Conservation (phyloP, 2,888 invertebrate genomes). For the Nudaria mundana region DNA sequence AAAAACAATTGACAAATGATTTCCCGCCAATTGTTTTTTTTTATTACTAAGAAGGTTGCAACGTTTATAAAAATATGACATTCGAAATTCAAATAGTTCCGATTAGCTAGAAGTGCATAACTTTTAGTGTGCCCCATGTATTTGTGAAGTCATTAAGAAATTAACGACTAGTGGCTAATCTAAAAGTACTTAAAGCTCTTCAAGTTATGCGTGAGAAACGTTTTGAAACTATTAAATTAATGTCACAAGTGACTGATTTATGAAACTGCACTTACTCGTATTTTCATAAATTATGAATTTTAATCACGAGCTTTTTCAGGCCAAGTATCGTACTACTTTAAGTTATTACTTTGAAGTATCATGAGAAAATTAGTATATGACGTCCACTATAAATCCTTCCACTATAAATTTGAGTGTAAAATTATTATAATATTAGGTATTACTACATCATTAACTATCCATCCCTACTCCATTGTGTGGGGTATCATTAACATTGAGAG, state of each 20-base stretch:
- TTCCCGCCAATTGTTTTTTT: too few species aligned
- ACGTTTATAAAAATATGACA: too few species aligned
- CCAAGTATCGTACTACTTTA: conserved; percentile 3
- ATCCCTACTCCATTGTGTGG: too few species aligned
- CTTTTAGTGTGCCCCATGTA: too few species aligned
- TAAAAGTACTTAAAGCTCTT: neutral
- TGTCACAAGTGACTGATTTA: conserved; percentile 20
- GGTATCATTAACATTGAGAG: too few species aligned
- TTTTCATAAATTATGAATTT: conserved; percentile 19
- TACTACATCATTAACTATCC: too few species aligned
- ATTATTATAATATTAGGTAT: too few species aligned
- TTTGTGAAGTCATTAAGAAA: neutral
- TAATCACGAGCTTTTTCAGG: conserved; percentile 22
- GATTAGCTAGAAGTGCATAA: too few species aligned
- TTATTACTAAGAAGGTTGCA: too few species aligned
- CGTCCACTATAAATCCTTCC: neutral
- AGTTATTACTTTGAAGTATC: conserved; percentile 11
- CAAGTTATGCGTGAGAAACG: conserved; percentile 13
- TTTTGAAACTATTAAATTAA: conserved; percentile 1
- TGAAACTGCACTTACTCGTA: conserved; percentile 11
- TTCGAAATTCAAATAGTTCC: too few species aligned
- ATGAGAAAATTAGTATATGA: conserved; percentile 15
- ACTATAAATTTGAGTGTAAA: neutral
- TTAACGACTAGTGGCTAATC: neutral
- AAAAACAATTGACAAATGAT: neutral